Evolutionary conservation across 2,888 invertebrate genomes (phyloP).

Genomic region (Thelaira solivaga): DNA sequence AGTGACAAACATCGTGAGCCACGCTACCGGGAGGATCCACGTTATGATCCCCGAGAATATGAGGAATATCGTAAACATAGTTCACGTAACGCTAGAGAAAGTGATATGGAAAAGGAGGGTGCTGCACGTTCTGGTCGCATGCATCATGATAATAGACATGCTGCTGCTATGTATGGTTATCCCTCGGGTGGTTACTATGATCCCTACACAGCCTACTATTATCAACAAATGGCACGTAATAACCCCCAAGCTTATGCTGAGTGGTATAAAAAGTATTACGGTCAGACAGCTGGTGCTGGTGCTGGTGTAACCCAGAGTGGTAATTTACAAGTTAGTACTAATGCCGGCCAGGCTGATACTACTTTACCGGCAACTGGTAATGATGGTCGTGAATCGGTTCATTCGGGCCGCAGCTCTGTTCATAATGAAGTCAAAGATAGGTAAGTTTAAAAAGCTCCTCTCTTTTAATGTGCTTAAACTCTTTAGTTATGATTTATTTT

Average conservation of each 20-base stretch:
- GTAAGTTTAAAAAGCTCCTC: constrained; percentile 77
- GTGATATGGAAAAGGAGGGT: constrained; percentile 73
- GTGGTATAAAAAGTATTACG: constrained; percentile 86
- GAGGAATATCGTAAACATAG: constrained; percentile 76
- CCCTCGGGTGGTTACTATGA: constrained; percentile 76
- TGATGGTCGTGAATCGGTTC: constrained; percentile 87
- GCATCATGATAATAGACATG: constrained; percentile 67
- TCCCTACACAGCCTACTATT: constrained; percentile 83
- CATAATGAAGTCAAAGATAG: constrained; percentile 81
- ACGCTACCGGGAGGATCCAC: constrained; percentile 58
- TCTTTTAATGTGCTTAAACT: constrained; percentile 24
- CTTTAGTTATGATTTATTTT: constrained; percentile 3
- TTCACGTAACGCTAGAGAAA: constrained; percentile 73
- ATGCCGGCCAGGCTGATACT: constrained; percentile 60
- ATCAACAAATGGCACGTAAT: constrained; percentile 85
- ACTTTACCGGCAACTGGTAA: constrained; percentile 52
- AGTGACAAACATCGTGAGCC: constrained; percentile 63
- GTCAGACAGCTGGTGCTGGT: constrained; percentile 66
- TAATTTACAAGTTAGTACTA: constrained; percentile 61
- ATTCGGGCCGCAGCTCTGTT: constrained; percentile 89
- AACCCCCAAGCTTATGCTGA: constrained; percentile 89
- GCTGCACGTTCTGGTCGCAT: constrained; percentile 63
- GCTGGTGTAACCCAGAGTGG: constrained; percentile 18
- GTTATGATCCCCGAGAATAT: constrained; percentile 69
- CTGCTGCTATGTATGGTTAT: constrained; percentile 67